A percentile compares a stretch with the other conserved stretches of the same genome.
Conservation (phyloP, 1,140 invertebrate genomes). For the Ooceraea biroi region DNA sequence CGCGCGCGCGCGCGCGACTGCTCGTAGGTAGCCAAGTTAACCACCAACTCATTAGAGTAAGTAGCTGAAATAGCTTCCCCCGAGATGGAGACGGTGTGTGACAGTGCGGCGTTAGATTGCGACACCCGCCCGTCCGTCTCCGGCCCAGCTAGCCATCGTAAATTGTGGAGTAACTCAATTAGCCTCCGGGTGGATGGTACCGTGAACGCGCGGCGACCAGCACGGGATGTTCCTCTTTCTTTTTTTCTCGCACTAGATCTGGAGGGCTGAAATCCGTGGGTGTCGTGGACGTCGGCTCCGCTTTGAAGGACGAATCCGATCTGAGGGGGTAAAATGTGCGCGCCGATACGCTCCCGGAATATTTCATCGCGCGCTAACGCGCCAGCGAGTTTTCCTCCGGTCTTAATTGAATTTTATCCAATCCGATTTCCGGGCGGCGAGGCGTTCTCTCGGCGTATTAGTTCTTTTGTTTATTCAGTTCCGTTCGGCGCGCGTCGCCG, state of each 20-base stretch:
- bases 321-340: conserved; percentile 39
- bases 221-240: background rate
- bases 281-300: background rate
- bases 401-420: conserved; percentile 83
- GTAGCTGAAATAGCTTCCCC: conserved; percentile 72
- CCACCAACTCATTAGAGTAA: conserved; percentile 81
- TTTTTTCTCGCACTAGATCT: background rate
- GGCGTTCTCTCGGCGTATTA: conserved; percentile 65
- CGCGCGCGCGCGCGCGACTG: no score
- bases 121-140: conserved; percentile 15
- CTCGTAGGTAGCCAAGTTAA: conserved; percentile 61
- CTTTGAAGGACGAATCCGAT: conserved; percentile 26
- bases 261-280: background rate
- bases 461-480: conserved; percentile 70
- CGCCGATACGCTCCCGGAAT: conserved; percentile 48
- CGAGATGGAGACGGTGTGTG: conserved; percentile 34
- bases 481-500: background rate
- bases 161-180: conserved; percentile 76
- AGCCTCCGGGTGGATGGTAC: conserved; percentile 58
- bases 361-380: conserved; percentile 64
- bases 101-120: conserved; percentile 29
- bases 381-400: conserved; percentile 78
- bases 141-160: conserved; percentile 61
- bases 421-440: conserved; percentile 80
- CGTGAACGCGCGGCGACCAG: background rate